These are phyloP conservation scores for Scaptomyza graminum DNA, from an alignment of 1,140 invertebrate species.

Conservation along the genomic window DNA sequence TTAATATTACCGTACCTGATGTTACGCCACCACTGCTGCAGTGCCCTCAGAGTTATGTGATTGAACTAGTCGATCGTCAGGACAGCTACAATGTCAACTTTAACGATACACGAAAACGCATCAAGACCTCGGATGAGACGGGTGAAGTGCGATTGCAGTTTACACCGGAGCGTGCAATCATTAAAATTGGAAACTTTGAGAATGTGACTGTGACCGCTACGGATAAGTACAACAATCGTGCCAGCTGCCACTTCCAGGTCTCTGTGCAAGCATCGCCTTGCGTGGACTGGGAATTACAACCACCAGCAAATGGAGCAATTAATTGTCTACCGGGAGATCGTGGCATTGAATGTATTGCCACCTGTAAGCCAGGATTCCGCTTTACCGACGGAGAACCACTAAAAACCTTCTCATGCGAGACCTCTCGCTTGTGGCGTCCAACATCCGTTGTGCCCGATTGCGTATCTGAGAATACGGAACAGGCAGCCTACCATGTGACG, in stretches of 20 bases:
- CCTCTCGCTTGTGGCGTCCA: constrained; percentile 91
- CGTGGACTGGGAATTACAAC: constrained; percentile 95
- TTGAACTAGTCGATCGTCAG: constrained; percentile 95
- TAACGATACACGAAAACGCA: constrained; percentile 93
- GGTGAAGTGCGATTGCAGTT: constrained; percentile 94
- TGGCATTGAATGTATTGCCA: constrained; percentile 94
- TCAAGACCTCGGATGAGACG: constrained; percentile 95
- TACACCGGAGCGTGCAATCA: constrained; percentile 93
- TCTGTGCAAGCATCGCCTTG: constrained; percentile 96
- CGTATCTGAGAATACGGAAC: constrained; percentile 96
- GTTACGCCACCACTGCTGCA: constrained; percentile 96
- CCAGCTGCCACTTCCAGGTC: constrained; percentile 96
- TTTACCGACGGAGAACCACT: constrained; percentile 95
- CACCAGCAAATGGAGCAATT: constrained; percentile 93
- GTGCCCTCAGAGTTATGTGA: constrained; percentile 97
- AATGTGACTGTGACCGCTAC: constrained; percentile 96
- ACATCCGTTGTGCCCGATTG: constrained; percentile 95
- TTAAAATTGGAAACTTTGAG: constrained; percentile 95
- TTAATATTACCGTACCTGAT: constrained; percentile 97
- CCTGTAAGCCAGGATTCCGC: constrained; percentile 94
- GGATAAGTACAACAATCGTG: constrained; percentile 95
- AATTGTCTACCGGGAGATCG: constrained; percentile 92
- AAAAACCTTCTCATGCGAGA: constrained; percentile 93
- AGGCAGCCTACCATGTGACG: constrained; percentile 96
- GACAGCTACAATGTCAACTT: constrained; percentile 96